Conservation (phyloP, 2,113 vertebrate genomes). For the Embiotoca jacksoni region DNA sequence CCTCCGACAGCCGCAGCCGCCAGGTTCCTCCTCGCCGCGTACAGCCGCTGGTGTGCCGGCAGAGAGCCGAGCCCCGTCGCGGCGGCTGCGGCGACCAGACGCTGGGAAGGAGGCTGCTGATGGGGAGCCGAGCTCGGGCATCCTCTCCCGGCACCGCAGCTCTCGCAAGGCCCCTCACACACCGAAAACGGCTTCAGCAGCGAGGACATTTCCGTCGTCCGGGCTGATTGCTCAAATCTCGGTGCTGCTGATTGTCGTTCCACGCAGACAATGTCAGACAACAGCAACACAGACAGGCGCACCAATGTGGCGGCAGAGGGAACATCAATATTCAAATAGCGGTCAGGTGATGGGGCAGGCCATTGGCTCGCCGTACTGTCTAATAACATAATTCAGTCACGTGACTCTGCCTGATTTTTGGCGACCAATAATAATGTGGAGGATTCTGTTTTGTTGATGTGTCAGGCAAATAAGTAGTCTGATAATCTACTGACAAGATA, state of each 20-base stretch:
- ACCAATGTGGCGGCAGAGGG: conserved; percentile 45
- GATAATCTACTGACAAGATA: no score
- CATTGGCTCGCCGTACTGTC: conserved; percentile 56
- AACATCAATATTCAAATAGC: conserved; percentile 69
- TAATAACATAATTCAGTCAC: conserved; percentile 42
- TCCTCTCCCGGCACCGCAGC: conserved; percentile 57
- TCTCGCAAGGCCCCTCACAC: conserved; percentile 76
- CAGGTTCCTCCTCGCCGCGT: conserved; percentile 72
- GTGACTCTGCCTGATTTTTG: conserved; percentile 45
- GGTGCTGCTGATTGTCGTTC: background rate
- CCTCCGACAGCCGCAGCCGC: conserved; percentile 78
- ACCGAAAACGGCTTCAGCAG: conserved; percentile 80
- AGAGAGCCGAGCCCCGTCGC: conserved; percentile 27
- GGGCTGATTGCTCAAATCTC: background rate
- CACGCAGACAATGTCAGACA: conserved; percentile 53
- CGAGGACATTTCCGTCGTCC: conserved; percentile 76
- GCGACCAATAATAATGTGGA: conserved; percentile 62
- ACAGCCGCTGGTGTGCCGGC: conserved; percentile 38
- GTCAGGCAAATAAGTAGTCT: background rate
- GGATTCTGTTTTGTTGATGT: conserved; percentile 14
- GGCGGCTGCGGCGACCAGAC: conserved; percentile 42
- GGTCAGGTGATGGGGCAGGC: conserved; percentile 49
- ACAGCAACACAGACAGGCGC: conserved; percentile 52
- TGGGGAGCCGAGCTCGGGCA: conserved; percentile 55
- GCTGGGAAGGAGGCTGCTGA: conserved; percentile 40